Evolutionary conservation across 2,113 vertebrate species (phyloP).

Genomic region (Mustelus asterias): DNA sequence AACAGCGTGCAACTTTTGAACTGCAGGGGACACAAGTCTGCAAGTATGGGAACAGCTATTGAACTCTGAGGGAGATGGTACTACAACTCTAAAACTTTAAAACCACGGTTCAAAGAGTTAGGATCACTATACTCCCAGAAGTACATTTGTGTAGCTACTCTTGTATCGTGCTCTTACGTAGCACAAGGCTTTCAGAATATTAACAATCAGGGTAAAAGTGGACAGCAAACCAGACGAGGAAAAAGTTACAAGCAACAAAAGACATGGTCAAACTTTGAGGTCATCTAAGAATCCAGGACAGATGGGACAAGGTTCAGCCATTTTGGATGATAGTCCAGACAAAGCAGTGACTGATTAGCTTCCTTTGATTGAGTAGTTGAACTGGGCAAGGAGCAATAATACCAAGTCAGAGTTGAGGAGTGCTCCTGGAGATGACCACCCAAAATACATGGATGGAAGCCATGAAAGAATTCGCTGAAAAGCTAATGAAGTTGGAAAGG

Average conservation of each 20-base stretch:
- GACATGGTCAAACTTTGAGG: background rate
- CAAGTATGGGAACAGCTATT: background rate
- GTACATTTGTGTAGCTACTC: background rate
- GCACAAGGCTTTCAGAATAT: background rate
- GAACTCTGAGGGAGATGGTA: background rate
- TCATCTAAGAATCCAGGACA: background rate
- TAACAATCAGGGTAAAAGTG: background rate
- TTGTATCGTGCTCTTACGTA: background rate
- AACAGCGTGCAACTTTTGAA: background rate
- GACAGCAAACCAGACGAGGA: background rate
- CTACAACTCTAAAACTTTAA: background rate
- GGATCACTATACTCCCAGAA: background rate
- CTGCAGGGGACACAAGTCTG: background rate
- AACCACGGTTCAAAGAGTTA: background rate
- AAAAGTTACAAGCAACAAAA: background rate
- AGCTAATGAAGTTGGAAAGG: background rate
- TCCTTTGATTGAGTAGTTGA: background rate
- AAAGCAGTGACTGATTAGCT: background rate
- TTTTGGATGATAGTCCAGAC: background rate
- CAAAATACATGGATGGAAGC: background rate
- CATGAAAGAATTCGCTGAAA: background rate
- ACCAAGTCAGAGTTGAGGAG: background rate
- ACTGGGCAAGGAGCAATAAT: background rate
- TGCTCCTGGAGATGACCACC: background rate
- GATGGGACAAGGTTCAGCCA: too few species aligned